Percentiles rank a stretch among this genome's conserved stretches.
These are phyloP conservation scores for Caradrina clavipalpis DNA, from an alignment of 2,888 invertebrate genomes.

Conservation along the genomic window DNA sequence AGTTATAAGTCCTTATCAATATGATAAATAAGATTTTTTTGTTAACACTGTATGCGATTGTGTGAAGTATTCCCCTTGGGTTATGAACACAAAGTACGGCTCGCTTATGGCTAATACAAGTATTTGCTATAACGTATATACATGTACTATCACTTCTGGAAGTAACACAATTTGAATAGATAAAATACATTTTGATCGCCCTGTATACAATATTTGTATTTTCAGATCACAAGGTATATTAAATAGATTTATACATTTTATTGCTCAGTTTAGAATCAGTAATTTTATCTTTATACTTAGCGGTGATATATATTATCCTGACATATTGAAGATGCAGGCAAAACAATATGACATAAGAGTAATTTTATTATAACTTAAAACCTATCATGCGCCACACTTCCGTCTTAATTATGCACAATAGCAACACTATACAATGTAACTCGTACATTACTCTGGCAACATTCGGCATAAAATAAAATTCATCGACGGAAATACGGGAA, in stretches of 20 bases:
- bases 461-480: constrained; percentile 70
- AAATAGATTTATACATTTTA: constrained; percentile 70
- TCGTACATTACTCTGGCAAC: constrained; percentile 74
- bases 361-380: constrained; percentile 73
- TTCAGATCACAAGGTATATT: constrained; percentile 78
- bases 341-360: constrained; percentile 72
- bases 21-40: constrained; percentile 72
- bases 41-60: constrained; percentile 70
- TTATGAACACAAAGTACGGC: constrained; percentile 82
- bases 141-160: constrained; percentile 72
- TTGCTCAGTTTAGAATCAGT: constrained; percentile 77
- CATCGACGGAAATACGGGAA: constrained; percentile 78
- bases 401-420: constrained; percentile 66
- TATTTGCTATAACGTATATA: constrained; percentile 70
- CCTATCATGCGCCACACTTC: constrained; percentile 71
- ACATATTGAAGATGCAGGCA: constrained; percentile 64
- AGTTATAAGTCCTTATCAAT: constrained; percentile 65
- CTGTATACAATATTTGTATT: constrained; percentile 76
- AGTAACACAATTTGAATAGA: constrained; percentile 69
- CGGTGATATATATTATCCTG: constrained; percentile 63
- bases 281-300: constrained; percentile 62
- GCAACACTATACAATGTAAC: constrained; percentile 59
- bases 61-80: constrained; percentile 74
- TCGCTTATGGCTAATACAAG: constrained; percentile 79
- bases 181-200: constrained; percentile 79